Evolutionary conservation across 2,797 vertebrate genomes (phyloP), one percentile per base, ranked within the genome.

Genomic region (Poliocrania exsul): DNA sequence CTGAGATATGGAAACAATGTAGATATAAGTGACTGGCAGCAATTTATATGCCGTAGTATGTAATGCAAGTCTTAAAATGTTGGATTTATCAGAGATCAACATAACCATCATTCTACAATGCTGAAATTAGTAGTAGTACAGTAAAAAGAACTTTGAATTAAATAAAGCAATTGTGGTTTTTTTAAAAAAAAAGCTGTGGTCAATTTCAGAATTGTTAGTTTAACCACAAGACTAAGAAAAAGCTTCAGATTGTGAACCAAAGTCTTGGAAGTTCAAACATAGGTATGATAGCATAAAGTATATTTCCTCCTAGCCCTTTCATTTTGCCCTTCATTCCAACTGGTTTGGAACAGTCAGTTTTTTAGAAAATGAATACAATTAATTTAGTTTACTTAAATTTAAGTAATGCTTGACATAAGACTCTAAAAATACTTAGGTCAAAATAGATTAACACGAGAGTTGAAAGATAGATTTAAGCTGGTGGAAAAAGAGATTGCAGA

Each of bases 261-360:
- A 81, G 24, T 24, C 44, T 37, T 78, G 21, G 14, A 75, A 67
- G 12, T 75, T 88, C 62, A 69, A 6, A 72, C 8, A 18, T 23
- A 13, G 4, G 2, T 64, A 44, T 65, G 25, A 50, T 16, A 84
- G 23, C 7, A 42, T 57, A 29, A 16, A n/a, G 11, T 29, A 38
- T 66, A 9, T 87, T 67, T 87, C 50, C 7, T 64, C 16, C 44
- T 73, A 58, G 38, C 19, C 26, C 29, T 54, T 89, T 57, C 1
- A 2, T 78, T 85, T 33, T 80, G 31, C 20, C 13, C 15, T 19
- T 44, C 3, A 7, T 25, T 8, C 14, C 0, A 0, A 20, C 44
- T 62, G 29, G 19, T 71, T 64, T 79, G 28, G 17, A 29, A 54
- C 21, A 25, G 7, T 33, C 46, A 8, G 6, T 9, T 87, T 87